Base-by-base conservation (phyloP, 2,113 vertebrate species). In the Prolemur simus region DNA sequence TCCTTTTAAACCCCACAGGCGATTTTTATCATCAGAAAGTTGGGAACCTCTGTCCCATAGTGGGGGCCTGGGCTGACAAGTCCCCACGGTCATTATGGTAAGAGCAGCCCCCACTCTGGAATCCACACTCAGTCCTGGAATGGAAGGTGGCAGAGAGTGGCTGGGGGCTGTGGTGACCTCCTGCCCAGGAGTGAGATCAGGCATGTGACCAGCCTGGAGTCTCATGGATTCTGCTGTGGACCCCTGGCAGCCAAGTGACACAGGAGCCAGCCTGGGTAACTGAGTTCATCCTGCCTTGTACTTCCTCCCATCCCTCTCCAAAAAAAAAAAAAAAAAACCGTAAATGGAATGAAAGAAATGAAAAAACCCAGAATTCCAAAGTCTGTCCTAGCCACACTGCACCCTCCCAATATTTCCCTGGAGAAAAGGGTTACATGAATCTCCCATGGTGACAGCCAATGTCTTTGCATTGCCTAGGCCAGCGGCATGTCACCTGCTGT, bases 31-130 rank as follows among this genome's bases (percentile, higher is more conserved):
- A 17, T 77, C 34, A 32, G 80, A 85, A 32, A 80, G 29, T 20
- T 45, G 17, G 64, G 20, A 39, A 5, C 13, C 6, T 20, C 56
- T 66, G 23, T 2, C 27, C 8, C 23, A 6, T 56, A 29, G 25
- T 82, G 52, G 17, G 3, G 5, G 8, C 17, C 23, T 15, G 8
- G 42, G 5, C n/a, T 54, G 45, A 18, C 6, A 58, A 49, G 25
- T 34, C 10, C 14, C 15, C 0, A 1, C 32, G 47, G 77, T 27
- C 15, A 32, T 58, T 18, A 0, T 4, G 1, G 27, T 8, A 29
- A 13, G 45, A 73, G 13, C 68, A 21, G 56, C 13, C 13, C 10
- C 25, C 15, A 32, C 20, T 37, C 60, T 74, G 15, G 32, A 23
- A 13, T 37, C 42, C 14, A 6, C 13, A 39, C 47, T 4, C 39